Conservation (phyloP, 2,888 invertebrate species). For the Andrena camellia region DNA sequence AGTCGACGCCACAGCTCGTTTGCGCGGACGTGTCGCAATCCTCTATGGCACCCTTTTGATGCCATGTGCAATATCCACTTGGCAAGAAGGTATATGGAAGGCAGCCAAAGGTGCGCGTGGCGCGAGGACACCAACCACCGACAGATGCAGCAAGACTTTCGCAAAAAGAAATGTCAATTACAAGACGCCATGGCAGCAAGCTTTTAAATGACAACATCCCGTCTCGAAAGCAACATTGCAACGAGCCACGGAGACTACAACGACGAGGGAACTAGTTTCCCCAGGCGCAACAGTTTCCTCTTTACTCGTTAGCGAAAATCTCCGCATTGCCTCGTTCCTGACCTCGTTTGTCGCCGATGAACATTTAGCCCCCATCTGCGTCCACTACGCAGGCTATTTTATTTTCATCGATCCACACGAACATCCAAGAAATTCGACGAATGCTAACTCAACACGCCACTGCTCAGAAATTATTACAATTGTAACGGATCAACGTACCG, state of each 20-base stretch:
- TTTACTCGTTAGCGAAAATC: slow-evolving; percentile 17
- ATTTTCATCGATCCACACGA: slow-evolving; percentile 6
- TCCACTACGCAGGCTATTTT: neutral
- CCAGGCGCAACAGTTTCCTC: slow-evolving; percentile 15
- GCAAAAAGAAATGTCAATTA: slow-evolving; percentile 8
- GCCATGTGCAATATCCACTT: slow-evolving; percentile 3
- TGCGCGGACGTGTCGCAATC: neutral
- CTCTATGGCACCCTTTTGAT: neutral
- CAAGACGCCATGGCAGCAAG: neutral
- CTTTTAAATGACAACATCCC: neutral
- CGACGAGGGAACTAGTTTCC: slow-evolving; percentile 3
- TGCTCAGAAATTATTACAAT: neutral
- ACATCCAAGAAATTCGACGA: neutral
- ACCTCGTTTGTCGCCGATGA: slow-evolving; percentile 28
- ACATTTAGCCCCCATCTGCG: slow-evolving; percentile 30
- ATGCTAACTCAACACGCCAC: too few relatives aligned
- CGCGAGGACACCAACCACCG: neutral
- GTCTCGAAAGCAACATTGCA: neutral
- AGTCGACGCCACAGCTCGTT: slow-evolving; percentile 2
- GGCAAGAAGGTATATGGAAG: neutral
- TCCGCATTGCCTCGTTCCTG: slow-evolving; percentile 15
- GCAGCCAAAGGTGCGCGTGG: neutral
- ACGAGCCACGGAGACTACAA: neutral
- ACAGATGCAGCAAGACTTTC: slow-evolving; percentile 1
- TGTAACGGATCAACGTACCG: too few relatives aligned